A percentile compares a stretch with the other conserved stretches of the same genome.
These are phyloP conservation scores for Julus scandinavius DNA, from an alignment of 2,888 invertebrate genomes.

Conservation along the genomic window DNA sequence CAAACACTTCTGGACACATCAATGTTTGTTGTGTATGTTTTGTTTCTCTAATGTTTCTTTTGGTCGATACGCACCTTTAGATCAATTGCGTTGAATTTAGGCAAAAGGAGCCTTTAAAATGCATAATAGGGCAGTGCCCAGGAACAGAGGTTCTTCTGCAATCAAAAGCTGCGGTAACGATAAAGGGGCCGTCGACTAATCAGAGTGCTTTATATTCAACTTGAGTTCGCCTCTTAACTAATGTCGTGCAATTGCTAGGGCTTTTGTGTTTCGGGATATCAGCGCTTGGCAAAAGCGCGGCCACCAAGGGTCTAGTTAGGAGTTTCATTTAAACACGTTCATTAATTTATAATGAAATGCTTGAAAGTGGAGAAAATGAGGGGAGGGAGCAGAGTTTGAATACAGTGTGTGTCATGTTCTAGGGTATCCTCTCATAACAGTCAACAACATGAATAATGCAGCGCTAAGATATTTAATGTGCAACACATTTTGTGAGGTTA, in stretches of 20 bases:
- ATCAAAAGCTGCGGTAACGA: neutral
- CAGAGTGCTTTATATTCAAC: constrained; percentile 43
- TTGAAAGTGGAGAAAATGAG: constrained; percentile 40
- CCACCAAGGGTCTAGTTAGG: constrained; percentile 36
- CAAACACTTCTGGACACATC: too few species aligned
- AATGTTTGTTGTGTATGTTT: too few species aligned
- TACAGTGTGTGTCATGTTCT: neutral
- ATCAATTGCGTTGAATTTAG: too few species aligned
- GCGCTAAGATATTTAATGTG: constrained; percentile 16
- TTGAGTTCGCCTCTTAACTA: constrained; percentile 35
- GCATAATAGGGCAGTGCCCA: neutral
- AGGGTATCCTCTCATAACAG: neutral
- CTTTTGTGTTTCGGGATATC: neutral
- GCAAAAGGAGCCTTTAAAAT: too few species aligned
- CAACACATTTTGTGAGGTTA: neutral
- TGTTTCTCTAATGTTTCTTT: too few species aligned
- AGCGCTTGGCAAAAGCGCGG: constrained; percentile 39
- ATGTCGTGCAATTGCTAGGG: neutral
- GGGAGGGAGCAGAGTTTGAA: too few species aligned
- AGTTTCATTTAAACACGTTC: constrained; percentile 40
- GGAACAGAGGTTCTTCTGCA: neutral
- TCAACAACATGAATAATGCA: constrained; percentile 31
- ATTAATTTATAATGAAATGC: constrained; percentile 43
- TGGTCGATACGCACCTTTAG: too few species aligned
- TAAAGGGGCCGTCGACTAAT: neutral